Percentiles rank a stretch among this genome's conserved stretches.
Conservation (phyloP, 2,113 vertebrate genomes). For the Dicaeum eximium region DNA sequence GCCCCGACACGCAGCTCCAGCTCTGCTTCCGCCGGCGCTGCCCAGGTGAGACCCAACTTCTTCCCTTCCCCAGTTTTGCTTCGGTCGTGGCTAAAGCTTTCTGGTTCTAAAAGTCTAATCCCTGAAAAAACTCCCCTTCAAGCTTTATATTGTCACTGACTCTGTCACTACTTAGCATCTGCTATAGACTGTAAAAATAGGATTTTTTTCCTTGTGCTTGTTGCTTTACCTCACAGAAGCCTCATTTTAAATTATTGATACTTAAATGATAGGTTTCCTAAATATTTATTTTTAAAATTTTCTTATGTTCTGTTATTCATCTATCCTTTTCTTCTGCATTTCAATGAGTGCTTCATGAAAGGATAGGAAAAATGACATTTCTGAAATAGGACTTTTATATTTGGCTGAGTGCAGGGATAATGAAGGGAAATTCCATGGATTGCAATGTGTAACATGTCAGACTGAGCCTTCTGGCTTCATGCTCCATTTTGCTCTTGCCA, state of each 20-base stretch:
- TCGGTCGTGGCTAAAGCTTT: fast-evolving
- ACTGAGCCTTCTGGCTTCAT: not conserved
- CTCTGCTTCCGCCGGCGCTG: constrained; percentile 85
- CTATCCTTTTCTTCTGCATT: not conserved
- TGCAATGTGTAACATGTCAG: not conserved
- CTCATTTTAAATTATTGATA: not conserved
- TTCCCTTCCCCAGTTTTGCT: not conserved
- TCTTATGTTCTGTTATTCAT: not conserved
- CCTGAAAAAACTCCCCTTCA: not conserved
- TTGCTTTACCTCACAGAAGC: not conserved
- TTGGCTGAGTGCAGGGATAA: not conserved
- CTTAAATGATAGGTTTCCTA: not conserved
- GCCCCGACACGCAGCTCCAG: constrained; percentile 84
- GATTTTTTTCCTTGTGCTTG: not conserved
- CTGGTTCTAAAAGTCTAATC: not conserved
- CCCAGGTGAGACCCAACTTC: constrained; percentile 74
- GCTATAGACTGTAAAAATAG: not conserved
- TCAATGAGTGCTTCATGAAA: not conserved
- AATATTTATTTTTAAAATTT: not conserved
- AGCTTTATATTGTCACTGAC: not conserved
- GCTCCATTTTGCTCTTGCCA: not conserved
- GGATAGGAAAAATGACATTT: not conserved
- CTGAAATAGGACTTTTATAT: not conserved
- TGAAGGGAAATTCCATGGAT: not conserved
- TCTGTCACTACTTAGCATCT: not conserved